Percentiles rank a stretch among this genome's conserved stretches.
These are phyloP conservation scores for Mormyrus hasselquistii DNA, from an alignment of 2,797 vertebrate species.

Conservation along the genomic window DNA sequence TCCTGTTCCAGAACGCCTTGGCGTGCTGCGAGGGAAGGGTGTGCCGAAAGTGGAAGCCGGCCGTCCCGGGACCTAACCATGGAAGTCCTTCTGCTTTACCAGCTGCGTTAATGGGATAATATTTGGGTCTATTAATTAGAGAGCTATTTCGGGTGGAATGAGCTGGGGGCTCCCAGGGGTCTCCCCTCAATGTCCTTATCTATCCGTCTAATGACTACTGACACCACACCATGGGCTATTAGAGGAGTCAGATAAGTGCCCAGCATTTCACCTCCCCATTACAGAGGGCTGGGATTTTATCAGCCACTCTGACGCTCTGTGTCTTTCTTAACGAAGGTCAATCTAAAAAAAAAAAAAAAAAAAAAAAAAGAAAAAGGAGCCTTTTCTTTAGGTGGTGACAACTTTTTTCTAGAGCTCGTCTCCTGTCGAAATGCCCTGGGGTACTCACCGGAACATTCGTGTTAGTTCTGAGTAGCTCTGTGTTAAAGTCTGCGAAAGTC, in stretches of 20 bases:
- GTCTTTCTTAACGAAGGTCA: slow-evolving; percentile 43
- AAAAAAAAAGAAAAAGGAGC: not conserved
- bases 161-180: slow-evolving; percentile 45
- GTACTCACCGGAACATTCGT: not conserved
- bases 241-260: slow-evolving; percentile 38
- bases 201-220: slow-evolving; percentile 43
- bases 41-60: not conserved
- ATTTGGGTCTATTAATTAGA: slow-evolving; percentile 63
- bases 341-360: slow-evolving; percentile 23
- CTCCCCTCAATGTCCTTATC: slow-evolving; percentile 43
- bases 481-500: not conserved
- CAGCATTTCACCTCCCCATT: slow-evolving; percentile 11
- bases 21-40: not conserved
- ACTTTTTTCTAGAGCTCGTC: not conserved
- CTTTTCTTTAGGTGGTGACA: slow-evolving; percentile 11
- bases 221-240: slow-evolving; percentile 37
- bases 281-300: slow-evolving; percentile 37
- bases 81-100: not conserved
- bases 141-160: slow-evolving; percentile 55
- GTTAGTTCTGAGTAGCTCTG: not conserved
- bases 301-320: slow-evolving; percentile 32
- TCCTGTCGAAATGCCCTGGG: not conserved
- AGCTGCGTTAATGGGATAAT: slow-evolving; percentile 48
- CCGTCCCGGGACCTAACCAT: not conserved
- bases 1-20: not conserved